These are phyloP conservation scores for Argyrosomus japonicus DNA, from an alignment of 2,113 vertebrate genomes.

Conservation along the genomic window DNA sequence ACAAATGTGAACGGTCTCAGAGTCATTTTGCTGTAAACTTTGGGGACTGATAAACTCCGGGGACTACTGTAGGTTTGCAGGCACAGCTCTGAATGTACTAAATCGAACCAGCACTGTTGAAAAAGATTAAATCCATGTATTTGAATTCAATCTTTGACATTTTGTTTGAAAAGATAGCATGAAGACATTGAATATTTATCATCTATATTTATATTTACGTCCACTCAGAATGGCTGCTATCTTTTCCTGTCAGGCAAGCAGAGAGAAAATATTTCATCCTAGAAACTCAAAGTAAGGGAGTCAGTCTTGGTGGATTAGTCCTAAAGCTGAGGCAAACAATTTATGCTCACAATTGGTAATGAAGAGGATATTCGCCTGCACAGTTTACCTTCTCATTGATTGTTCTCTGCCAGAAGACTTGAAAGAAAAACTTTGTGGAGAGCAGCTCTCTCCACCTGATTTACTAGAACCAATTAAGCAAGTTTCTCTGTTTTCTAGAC, in stretches of 20 bases:
- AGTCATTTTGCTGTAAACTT: slow-evolving; percentile 27
- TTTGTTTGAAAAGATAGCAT: neutral
- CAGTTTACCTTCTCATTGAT: slow-evolving; percentile 27
- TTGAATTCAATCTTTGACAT: slow-evolving; percentile 16
- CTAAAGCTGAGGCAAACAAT: slow-evolving; percentile 49
- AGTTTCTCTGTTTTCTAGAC: slow-evolving; percentile 9
- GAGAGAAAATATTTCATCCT: slow-evolving; percentile 32
- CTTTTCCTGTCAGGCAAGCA: slow-evolving; percentile 26
- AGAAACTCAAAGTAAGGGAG: slow-evolving; percentile 24
- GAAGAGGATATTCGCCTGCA: slow-evolving; percentile 40
- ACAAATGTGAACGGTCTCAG: slow-evolving; percentile 38
- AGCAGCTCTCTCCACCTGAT: slow-evolving; percentile 27
- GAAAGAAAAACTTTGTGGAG: slow-evolving; percentile 13
- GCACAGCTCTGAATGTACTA: neutral
- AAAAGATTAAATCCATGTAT: neutral
- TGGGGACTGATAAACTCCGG: neutral
- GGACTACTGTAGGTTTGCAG: neutral
- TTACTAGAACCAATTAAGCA: slow-evolving; percentile 14
- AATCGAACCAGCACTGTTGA: neutral
- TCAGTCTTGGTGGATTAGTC: slow-evolving; percentile 43
- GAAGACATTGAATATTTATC: slow-evolving; percentile 41
- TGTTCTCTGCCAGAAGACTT: slow-evolving; percentile 18
- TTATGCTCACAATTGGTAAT: slow-evolving; percentile 37
- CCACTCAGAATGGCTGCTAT: slow-evolving; percentile 20
- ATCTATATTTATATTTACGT: neutral